Evolutionary conservation across 2,797 vertebrate genomes (phyloP).

Genomic region (Galagoides demidoff): DNA sequence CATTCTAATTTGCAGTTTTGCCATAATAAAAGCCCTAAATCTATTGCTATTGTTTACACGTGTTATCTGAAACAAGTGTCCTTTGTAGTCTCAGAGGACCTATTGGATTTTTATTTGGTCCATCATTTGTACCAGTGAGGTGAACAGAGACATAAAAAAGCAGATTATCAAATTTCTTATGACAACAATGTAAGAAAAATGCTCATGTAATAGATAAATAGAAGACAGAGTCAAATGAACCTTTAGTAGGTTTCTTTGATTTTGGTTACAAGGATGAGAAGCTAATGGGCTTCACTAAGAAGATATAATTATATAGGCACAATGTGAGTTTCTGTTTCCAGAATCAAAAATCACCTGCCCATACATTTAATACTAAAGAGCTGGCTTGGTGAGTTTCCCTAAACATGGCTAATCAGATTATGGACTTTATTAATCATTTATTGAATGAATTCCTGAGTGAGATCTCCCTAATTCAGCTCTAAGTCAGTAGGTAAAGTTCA

Average conservation of each 20-base stretch:
- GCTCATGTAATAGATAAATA: not conserved
- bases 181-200: not conserved
- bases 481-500: not conserved
- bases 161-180: not conserved
- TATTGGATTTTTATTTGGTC: not conserved
- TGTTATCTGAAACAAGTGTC: conserved; percentile 93
- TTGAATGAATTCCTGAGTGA: not conserved
- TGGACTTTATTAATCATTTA: not conserved
- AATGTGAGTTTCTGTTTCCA: not conserved
- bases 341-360: not conserved
- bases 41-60: conserved; percentile 92
- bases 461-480: not conserved
- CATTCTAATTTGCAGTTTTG: conserved; percentile 91
- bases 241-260: not conserved
- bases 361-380: not conserved
- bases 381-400: not conserved
- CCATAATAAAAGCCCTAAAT: conserved; percentile 91
- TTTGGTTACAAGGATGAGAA: not conserved
- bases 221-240: not conserved
- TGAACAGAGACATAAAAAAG: not conserved
- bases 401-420: not conserved
- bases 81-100: conserved; percentile 93
- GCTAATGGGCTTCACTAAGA: not conserved
- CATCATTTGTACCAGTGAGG: not conserved
- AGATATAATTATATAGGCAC: not conserved